Evolutionary conservation across 2,113 vertebrate genomes (phyloP).

Genomic region (Leptobrachium ailaonicum): DNA sequence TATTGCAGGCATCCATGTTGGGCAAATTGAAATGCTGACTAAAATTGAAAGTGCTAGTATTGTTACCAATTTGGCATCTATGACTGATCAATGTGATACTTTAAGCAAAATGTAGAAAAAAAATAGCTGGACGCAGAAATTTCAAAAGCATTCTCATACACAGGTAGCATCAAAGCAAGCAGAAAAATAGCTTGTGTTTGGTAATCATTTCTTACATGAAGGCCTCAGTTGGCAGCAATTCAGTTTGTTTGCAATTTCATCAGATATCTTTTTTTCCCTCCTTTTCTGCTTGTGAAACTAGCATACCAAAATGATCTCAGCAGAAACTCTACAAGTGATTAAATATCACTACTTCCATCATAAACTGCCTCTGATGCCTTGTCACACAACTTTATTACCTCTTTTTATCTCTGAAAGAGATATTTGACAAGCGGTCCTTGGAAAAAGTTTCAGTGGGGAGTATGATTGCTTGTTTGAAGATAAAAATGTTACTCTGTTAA

Average conservation of each 20-base stretch:
- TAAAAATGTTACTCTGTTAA: constrained; percentile 49
- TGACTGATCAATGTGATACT: too few species aligned
- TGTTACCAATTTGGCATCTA: too few species aligned
- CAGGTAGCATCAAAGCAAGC: constrained; percentile 13
- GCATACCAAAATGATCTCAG: constrained; percentile 48
- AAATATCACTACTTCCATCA: constrained; percentile 47
- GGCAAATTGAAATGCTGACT: too few species aligned
- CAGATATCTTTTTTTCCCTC: constrained; percentile 43
- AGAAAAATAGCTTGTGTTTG: constrained; percentile 35
- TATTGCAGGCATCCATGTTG: too few species aligned
- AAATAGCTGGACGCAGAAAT: not conserved
- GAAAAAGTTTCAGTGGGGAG: constrained; percentile 43
- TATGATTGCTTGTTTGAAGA: constrained; percentile 51
- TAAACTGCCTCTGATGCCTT: constrained; percentile 50
- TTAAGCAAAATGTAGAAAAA: not conserved
- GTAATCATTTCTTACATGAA: constrained; percentile 42
- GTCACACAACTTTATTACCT: constrained; percentile 49
- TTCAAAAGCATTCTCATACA: constrained; percentile 13
- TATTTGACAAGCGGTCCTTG: constrained; percentile 50
- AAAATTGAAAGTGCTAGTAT: too few species aligned
- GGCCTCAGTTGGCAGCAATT: constrained; percentile 41
- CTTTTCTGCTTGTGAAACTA: constrained; percentile 38
- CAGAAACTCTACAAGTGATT: constrained; percentile 43
- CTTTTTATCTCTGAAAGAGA: constrained; percentile 49
- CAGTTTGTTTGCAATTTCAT: constrained; percentile 45